phyloP scores from a whole-genome alignment of 2,797 vertebrate genomes.

The Gila robusta region DNA sequence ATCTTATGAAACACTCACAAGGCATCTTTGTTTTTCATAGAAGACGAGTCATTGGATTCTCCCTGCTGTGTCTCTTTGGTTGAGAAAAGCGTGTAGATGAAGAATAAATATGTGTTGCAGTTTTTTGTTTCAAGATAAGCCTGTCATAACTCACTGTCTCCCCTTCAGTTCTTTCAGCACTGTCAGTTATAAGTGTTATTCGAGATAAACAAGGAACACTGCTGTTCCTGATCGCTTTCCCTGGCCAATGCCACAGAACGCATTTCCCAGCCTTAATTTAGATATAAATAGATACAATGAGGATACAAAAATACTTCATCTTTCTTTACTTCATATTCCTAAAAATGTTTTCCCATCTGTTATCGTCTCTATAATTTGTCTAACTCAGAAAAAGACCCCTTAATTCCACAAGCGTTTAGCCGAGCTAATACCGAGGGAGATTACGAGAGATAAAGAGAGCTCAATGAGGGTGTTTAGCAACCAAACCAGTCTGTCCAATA shows the following conservation, averaged over 20 bases:
- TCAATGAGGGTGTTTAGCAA: background rate
- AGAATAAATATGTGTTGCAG: background rate
- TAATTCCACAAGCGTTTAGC: constrained; percentile 2
- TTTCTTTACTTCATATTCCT: constrained; percentile 20
- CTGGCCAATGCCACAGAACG: background rate
- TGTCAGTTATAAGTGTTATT: background rate
- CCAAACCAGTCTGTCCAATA: constrained; percentile 20
- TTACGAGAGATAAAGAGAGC: constrained; percentile 12
- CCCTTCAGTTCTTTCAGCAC: background rate
- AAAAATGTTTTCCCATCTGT: background rate
- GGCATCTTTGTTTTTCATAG: constrained; percentile 12
- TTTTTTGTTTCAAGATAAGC: background rate
- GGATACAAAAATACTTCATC: constrained; percentile 11
- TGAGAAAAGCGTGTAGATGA: constrained; percentile 2
- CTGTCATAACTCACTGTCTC: background rate
- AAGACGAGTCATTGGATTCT: constrained; percentile 6
- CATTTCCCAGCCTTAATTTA: background rate
- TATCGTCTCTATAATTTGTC: background rate
- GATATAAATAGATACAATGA: background rate
- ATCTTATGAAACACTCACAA: constrained; percentile 32
- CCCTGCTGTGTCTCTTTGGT: constrained; percentile 35
- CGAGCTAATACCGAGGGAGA: constrained; percentile 8
- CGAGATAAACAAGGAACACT: background rate
- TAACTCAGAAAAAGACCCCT: constrained; percentile 5
- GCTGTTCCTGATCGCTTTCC: background rate